A percentile compares a stretch with the other conserved stretches of the same genome.
These are phyloP conservation scores for Marcusenius ussheri DNA, from an alignment of 2,113 vertebrate species.

Conservation along the genomic window DNA sequence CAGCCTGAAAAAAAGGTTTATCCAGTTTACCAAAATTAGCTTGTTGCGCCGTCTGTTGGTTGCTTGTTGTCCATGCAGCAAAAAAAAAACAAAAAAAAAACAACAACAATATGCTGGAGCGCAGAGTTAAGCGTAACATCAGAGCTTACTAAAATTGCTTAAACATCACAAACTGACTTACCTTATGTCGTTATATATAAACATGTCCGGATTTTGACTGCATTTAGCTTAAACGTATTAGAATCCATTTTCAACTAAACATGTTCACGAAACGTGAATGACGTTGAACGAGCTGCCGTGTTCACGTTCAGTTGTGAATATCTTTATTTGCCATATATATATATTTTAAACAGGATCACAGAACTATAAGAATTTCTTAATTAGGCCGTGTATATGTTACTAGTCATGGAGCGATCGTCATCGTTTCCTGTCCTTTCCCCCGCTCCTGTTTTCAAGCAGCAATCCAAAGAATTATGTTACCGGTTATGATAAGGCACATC, in stretches of 20 bases:
- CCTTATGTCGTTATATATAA: background rate
- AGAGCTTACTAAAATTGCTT: background rate
- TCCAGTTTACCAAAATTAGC: too few relatives aligned
- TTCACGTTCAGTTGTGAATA: background rate
- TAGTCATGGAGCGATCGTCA: constrained; percentile 42
- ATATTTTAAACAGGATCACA: background rate
- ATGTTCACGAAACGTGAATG: background rate
- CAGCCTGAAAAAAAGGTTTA: background rate
- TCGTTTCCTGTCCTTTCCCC: constrained; percentile 54
- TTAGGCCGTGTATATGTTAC: background rate
- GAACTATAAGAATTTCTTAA: background rate
- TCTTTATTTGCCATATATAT: background rate
- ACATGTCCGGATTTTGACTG: background rate
- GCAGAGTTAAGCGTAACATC: background rate
- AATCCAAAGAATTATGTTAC: constrained; percentile 48
- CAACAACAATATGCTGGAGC: too few relatives aligned
- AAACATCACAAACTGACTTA: background rate
- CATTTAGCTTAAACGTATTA: background rate
- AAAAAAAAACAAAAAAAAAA: background rate
- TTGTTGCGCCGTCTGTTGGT: background rate
- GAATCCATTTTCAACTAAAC: background rate
- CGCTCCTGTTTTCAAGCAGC: constrained; percentile 32
- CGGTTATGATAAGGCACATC: constrained; percentile 13
- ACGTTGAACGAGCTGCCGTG: background rate
- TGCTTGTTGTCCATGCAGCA: background rate